Percentiles rank a stretch among this genome's conserved stretches.
These are phyloP conservation scores for Icerya purchasi DNA, from an alignment of 2,888 invertebrate species.

Conservation along the genomic window DNA sequence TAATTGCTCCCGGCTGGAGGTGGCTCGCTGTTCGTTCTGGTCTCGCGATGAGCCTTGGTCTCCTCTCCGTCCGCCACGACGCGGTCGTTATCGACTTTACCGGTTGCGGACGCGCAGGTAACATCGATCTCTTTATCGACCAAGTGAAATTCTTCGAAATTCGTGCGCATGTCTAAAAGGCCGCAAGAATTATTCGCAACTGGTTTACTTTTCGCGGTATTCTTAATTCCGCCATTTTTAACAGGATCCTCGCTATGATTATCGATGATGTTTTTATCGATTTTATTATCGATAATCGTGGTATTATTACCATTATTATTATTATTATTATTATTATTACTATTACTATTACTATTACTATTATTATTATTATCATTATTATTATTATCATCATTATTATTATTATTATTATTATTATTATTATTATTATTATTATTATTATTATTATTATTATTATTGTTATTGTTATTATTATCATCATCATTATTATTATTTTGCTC, in stretches of 20 bases:
- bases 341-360: no score
- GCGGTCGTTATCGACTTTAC: slow-evolving; percentile 24
- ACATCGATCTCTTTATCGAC: slow-evolving; percentile 41
- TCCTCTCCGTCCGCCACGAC: slow-evolving; percentile 18
- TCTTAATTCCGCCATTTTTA: no score
- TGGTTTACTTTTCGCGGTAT: no score
- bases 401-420: no score
- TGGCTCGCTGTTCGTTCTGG: slow-evolving; percentile 31
- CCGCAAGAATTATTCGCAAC: no score
- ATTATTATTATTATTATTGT: slow-evolving; percentile 5
- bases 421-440: neutral
- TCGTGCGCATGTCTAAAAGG: slow-evolving; percentile 24
- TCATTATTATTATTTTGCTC: neutral
- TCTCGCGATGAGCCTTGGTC: slow-evolving; percentile 25
- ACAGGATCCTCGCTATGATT: no score
- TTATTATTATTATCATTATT: no score
- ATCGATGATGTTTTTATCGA: no score
- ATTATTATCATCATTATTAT: no score
- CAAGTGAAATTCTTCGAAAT: slow-evolving; percentile 58
- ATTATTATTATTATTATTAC: no score
- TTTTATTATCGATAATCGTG: no score
- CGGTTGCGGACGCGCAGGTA: slow-evolving; percentile 5
- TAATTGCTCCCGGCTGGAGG: slow-evolving; percentile 31
- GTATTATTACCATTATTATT: no score
- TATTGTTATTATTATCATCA: slow-evolving; percentile 10